A percentile compares a stretch with the other conserved stretches of the same genome.
Evolutionary conservation across 92 coral and sea anemone species (phyloP).

Genomic region (Paramuricea clavata): DNA sequence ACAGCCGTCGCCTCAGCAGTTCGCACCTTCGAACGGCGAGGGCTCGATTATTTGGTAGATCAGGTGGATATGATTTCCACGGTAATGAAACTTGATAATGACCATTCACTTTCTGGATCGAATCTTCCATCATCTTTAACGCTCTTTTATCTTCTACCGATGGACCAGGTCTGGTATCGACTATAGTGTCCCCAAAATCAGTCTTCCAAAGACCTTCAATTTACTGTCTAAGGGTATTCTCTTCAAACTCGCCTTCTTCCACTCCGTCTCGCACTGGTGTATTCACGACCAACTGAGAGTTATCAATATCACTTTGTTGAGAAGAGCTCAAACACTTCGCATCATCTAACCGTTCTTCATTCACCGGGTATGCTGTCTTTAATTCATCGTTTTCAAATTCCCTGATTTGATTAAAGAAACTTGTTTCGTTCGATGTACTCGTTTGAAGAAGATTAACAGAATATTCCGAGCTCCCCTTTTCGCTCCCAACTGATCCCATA

Average conservation of each 20-base stretch:
- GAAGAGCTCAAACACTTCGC: too few species aligned
- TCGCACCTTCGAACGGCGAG: conserved; percentile 57
- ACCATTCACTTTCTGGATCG: conserved; percentile 34
- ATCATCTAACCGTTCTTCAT: neutral
- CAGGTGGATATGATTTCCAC: conserved; percentile 50
- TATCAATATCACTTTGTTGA: too few species aligned
- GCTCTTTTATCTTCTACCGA: conserved; percentile 63
- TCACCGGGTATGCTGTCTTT: neutral
- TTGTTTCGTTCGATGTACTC: neutral
- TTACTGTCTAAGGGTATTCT: conserved; percentile 41
- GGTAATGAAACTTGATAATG: conserved; percentile 67
- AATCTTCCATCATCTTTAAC: conserved; percentile 48
- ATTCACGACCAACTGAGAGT: too few species aligned
- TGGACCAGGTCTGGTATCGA: conserved; percentile 16
- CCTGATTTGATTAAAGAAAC: neutral
- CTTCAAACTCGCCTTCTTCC: neutral
- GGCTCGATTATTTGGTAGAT: conserved; percentile 43
- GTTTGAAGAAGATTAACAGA: conserved; percentile 59
- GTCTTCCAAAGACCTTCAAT: conserved; percentile 64
- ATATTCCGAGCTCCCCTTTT: conserved; percentile 36
- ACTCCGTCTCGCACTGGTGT: too few species aligned
- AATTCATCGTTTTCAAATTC: neutral
- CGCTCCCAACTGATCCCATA: conserved; percentile 67
- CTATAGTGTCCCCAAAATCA: conserved; percentile 50
- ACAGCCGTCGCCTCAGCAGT: conserved; percentile 52